A percentile compares a stretch with the other conserved stretches of the same genome.
phyloP scores from a whole-genome alignment of 2,113 vertebrate species.

The Scopus umbretta region DNA sequence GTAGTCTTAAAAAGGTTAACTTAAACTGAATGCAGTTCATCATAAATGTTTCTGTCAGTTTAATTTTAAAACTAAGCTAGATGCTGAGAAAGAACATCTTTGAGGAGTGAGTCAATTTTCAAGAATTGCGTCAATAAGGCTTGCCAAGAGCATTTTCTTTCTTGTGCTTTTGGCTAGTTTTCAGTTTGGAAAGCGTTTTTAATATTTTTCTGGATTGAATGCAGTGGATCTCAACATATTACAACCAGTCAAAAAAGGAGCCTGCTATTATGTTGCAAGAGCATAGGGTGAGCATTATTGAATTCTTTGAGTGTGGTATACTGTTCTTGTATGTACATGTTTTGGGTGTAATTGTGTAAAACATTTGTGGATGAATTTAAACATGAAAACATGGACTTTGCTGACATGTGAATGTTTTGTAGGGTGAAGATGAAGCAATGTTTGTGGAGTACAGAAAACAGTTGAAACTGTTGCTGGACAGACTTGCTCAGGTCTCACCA shows the following conservation, averaged over 20 bases:
- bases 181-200: constrained; percentile 1
- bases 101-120: not conserved
- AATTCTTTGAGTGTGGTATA: not conserved
- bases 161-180: not conserved
- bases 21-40: not conserved
- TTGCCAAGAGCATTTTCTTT: not conserved
- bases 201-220: not conserved
- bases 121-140: not conserved
- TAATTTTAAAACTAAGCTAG: not conserved
- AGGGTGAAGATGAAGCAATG: constrained; percentile 99
- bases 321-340: not conserved
- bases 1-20: not conserved
- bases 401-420: not conserved
- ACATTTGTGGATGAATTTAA: not conserved
- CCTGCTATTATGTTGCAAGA: not conserved
- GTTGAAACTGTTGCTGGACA: constrained; percentile 92
- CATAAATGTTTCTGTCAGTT: not conserved
- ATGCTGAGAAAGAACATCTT: not conserved
- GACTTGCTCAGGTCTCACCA: constrained; percentile 94
- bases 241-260: not conserved
- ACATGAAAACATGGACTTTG: not conserved
- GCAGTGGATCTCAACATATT: not conserved
- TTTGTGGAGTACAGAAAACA: constrained; percentile 99
- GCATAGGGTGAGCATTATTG: not conserved
- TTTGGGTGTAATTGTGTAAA: not conserved